Base-by-base conservation (phyloP, 2,797 vertebrate species). In the Pagetopsis macropterus region DNA sequence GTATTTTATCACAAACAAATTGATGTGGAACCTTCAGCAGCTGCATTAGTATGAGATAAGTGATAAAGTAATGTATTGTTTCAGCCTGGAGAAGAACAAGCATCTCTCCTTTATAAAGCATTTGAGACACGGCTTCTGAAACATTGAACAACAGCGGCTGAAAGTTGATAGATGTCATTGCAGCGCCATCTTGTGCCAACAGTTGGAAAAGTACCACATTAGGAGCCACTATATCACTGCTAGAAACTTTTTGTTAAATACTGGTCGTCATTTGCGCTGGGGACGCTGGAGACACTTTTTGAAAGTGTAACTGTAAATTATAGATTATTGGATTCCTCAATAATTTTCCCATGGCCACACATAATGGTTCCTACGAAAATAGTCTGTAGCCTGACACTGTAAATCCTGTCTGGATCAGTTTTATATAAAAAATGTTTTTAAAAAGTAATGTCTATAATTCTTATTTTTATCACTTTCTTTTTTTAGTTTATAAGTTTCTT, bases 161-260 rank as follows among this genome's bases (percentile, higher is more conserved):
- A 3, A 16, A 10, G 12, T 21, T 56, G 14, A 11, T 40, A 50
- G 23, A 69, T 59, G 50, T 54, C 14, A 10, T 14, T n/a, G 56
- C 58, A 65, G 56, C 57, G 63, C 79, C 77, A 75, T 49, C 85
- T 59, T 37, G 70, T 67, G 78, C 1, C 44, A 2, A 41, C 19
- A 33, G 16, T 11, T 75, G 12, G 11, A 45, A 43, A 55, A 1
- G 3, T 8, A 51, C 10, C 9, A 4, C 10, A 51, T 54, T 17
- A 8, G n/a, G 0, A 43, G 40, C 3, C 14, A 49, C 0, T 5
- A 5, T 45, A 15, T 27, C 10, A 33, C 45, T 50, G 12, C 15
- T 12, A 7, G 11, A 3, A 2, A 9, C 8, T 37, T 2, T 37
- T 37, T 19, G 27, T 16, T 21, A 60, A 52, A 58, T 45, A 55